Conservation (phyloP, 2,113 vertebrate genomes). For the Lutjanus erythropterus region DNA sequence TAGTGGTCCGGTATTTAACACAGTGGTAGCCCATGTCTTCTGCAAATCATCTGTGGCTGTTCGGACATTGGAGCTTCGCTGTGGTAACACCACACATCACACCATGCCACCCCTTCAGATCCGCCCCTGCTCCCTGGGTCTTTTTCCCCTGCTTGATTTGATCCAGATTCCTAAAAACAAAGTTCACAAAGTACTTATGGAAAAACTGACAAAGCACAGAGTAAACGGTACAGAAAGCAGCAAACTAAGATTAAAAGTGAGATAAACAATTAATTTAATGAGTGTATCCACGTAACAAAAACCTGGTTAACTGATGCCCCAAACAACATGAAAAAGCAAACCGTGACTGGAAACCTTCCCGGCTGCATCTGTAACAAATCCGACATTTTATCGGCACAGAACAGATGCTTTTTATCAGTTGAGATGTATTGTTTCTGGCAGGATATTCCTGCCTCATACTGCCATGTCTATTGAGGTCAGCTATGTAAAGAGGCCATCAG, state of each 20-base stretch:
- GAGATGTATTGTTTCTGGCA: conserved; percentile 52
- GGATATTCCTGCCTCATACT: conserved; percentile 30
- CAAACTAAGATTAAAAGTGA: conserved; percentile 23
- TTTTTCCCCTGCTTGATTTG: background rate
- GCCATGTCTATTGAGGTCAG: conserved; percentile 63
- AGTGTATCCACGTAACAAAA: conserved; percentile 30
- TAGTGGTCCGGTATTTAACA: too few relatives aligned
- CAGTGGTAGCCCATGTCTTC: too few relatives aligned
- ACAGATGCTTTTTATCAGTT: conserved; percentile 55
- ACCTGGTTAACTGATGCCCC: conserved; percentile 19
- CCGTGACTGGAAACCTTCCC: background rate
- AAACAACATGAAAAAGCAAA: conserved; percentile 15
- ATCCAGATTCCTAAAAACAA: conserved; percentile 4
- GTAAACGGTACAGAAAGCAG: background rate
- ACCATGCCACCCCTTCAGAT: too few relatives aligned
- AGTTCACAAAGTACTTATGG: background rate
- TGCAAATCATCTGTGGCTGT: too few relatives aligned
- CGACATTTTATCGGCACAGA: conserved; percentile 45
- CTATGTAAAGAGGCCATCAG: conserved; percentile 55
- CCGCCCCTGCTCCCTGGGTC: too few relatives aligned
- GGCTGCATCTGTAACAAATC: conserved; percentile 45
- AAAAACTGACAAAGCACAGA: conserved; percentile 3
- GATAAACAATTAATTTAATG: background rate
- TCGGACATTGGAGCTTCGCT: too few relatives aligned
- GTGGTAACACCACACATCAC: too few relatives aligned